These are phyloP conservation scores for Plutella xylostella DNA, from an alignment of 2,888 invertebrate species.

Conservation along the genomic window DNA sequence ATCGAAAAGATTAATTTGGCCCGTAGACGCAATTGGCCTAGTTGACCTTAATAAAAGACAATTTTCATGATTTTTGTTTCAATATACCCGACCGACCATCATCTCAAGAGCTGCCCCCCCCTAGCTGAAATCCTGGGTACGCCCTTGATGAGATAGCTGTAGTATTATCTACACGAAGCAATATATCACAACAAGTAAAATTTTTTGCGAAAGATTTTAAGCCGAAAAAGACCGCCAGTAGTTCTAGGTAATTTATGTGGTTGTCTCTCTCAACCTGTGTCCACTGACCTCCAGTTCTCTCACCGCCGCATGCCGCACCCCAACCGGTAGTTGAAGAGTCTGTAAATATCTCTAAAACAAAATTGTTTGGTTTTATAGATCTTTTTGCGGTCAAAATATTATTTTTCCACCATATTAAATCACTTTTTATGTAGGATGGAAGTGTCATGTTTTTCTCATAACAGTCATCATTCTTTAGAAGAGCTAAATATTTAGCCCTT, in stretches of 20 bases:
- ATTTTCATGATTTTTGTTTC: no score
- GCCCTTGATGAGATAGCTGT: constrained; percentile 5
- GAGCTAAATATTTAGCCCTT: no score
- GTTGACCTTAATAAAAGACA: no score
- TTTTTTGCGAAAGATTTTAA: constrained; percentile 5
- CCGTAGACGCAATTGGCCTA: no score
- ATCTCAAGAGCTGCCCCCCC: no score
- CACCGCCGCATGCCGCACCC: not conserved
- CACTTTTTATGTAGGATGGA: not conserved
- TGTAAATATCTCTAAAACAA: constrained; percentile 1
- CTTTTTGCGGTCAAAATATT: not conserved
- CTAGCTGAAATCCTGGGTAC: no score
- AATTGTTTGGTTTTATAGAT: not conserved
- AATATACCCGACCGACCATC: no score
- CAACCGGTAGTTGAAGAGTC: constrained; percentile 1
- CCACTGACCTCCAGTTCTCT: constrained; percentile 1
- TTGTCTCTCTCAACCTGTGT: not conserved
- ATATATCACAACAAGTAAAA: not conserved
- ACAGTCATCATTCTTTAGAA: no score
- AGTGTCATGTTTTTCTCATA: no score
- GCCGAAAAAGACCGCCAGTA: constrained; percentile 6
- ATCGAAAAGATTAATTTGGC: no score
- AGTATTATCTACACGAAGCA: constrained; percentile 6
- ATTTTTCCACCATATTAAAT: constrained; percentile 4
- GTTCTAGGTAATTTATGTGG: constrained; percentile 7